phyloP scores from a whole-genome alignment of 2,113 vertebrate species.

The Lophochroa leadbeateri region DNA sequence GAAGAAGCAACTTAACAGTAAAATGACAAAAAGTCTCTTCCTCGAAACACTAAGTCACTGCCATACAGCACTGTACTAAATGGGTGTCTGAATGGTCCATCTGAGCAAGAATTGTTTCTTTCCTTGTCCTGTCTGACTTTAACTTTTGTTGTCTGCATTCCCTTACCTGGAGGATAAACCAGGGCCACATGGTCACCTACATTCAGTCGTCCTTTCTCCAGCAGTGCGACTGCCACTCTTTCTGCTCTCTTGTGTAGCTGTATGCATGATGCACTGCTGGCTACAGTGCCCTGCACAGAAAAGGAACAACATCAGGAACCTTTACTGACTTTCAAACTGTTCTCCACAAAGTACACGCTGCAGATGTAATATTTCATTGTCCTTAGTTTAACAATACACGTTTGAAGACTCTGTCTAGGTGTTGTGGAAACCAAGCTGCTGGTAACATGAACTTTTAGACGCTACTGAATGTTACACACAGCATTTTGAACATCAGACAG shows the following conservation, averaged over 20 bases:
- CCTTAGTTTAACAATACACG: neutral
- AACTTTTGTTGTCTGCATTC: neutral
- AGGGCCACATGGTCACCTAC: conserved; percentile 92
- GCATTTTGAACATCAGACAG: neutral
- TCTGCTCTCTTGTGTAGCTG: conserved; percentile 94
- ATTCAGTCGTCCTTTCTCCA: conserved; percentile 86
- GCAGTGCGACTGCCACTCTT: conserved; percentile 85
- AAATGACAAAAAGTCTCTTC: neutral
- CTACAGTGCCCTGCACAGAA: conserved; percentile 84
- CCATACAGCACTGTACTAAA: neutral
- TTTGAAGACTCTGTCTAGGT: neutral
- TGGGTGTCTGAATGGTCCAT: neutral
- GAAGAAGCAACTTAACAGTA: neutral
- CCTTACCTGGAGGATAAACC: conserved; percentile 93
- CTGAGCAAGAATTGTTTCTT: neutral
- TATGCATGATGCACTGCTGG: conserved; percentile 87
- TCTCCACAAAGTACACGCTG: neutral
- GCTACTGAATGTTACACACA: neutral
- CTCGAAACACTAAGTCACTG: neutral
- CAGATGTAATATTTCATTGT: neutral
- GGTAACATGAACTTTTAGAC: neutral
- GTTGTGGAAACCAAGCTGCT: neutral
- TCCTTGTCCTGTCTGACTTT: neutral
- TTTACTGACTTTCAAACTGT: neutral
- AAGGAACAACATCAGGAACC: neutral